phyloP scores from a whole-genome alignment of 2,113 vertebrate species.

The Scomber japonicus region DNA sequence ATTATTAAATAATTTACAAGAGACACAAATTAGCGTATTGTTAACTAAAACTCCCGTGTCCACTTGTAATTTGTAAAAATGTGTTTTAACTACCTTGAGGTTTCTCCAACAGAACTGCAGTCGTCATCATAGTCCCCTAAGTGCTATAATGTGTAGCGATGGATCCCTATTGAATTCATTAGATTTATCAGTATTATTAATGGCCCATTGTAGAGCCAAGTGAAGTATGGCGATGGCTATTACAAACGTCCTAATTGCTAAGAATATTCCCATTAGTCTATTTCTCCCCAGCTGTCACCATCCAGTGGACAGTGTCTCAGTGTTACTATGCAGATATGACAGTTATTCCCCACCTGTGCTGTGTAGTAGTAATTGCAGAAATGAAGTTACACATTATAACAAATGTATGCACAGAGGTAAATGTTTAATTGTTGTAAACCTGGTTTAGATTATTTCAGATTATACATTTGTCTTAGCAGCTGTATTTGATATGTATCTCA shows the following conservation, averaged over 20 bases:
- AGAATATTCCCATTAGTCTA: slow-evolving; percentile 32
- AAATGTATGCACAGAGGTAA: background rate
- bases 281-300: background rate
- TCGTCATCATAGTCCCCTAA: slow-evolving; percentile 19
- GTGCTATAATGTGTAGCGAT: slow-evolving; percentile 34
- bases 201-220: slow-evolving; percentile 31
- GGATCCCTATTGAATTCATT: slow-evolving; percentile 40
- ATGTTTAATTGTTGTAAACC: background rate
- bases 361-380: background rate
- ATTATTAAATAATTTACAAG: no score
- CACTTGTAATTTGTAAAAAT: slow-evolving; percentile 2
- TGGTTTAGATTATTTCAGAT: background rate
- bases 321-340: background rate
- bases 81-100: slow-evolving; percentile 6
- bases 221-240: slow-evolving; percentile 36
- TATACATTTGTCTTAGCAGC: background rate
- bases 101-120: slow-evolving; percentile 8
- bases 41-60: background rate
- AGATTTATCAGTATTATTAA: slow-evolving; percentile 58
- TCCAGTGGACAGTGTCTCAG: background rate
- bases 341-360: background rate
- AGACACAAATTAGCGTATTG: no score
- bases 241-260: slow-evolving; percentile 45
- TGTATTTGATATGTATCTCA: slow-evolving; percentile 2
- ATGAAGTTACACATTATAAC: background rate